phyloP scores from a whole-genome alignment of 1,140 invertebrate species.

The Aphelenchoides fujianensis region DNA sequence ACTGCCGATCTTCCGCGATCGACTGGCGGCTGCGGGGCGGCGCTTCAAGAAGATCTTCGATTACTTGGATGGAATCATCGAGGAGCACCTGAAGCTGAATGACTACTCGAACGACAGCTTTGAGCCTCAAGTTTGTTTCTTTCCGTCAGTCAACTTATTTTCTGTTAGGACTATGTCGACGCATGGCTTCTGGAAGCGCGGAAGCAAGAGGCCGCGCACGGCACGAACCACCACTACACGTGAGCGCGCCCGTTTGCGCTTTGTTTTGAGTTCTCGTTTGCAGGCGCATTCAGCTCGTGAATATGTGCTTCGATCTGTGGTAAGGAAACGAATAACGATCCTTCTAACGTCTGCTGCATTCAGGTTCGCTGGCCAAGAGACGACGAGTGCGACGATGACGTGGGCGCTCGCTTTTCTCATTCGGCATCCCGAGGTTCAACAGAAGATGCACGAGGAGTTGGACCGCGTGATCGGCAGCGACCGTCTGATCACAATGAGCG shows the following conservation, averaged over 20 bases:
- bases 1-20: background rate
- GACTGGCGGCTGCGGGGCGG: background rate
- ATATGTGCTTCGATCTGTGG: too few relatives aligned
- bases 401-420: conserved; percentile 13
- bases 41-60: background rate
- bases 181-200: background rate
- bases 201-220: background rate
- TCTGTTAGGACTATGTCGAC: background rate
- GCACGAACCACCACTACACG: background rate
- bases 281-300: background rate
- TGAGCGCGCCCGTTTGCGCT: background rate
- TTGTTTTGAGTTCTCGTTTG: background rate
- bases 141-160: too few relatives aligned
- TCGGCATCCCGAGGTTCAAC: conserved; percentile 10
- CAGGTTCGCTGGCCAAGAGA: conserved; percentile 20
- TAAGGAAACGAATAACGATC: background rate
- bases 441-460: background rate
- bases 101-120: background rate
- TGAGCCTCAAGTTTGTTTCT: background rate
- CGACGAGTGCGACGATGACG: background rate
- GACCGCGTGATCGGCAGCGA: conserved; percentile 3
- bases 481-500: conserved; percentile 10
- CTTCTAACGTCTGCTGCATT: background rate
- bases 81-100: background rate
- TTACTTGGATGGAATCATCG: background rate